phyloP scores from a whole-genome alignment of 2,113 vertebrate genomes.

The Onychostruthus taczanowskii region DNA sequence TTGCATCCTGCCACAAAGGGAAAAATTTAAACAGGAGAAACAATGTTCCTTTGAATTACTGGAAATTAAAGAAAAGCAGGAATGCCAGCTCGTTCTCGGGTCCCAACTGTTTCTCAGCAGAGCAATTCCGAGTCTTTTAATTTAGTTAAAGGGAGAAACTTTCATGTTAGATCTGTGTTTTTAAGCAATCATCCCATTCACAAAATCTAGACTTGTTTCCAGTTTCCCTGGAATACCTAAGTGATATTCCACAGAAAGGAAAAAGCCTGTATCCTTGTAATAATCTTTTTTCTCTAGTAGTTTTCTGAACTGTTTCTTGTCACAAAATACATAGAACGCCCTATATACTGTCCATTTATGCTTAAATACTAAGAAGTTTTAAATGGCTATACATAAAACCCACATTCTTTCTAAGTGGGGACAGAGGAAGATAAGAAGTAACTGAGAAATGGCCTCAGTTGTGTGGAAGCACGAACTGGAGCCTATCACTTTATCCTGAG shows the following conservation, averaged over 20 bases:
- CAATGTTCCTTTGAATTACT: constrained; percentile 45
- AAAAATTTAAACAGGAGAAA: constrained; percentile 23
- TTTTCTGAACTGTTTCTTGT: not conserved
- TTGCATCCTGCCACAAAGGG: constrained; percentile 24
- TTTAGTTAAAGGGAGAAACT: not conserved
- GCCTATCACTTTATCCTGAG: not conserved
- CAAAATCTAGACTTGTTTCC: not conserved
- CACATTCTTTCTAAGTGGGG: not conserved
- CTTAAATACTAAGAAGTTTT: not conserved
- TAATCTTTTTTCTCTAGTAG: not conserved
- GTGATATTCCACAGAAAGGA: not conserved
- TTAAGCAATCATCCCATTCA: not conserved
- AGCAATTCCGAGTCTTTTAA: not conserved
- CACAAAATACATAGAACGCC: not conserved
- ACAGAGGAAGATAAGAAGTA: not conserved
- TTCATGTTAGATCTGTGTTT: not conserved
- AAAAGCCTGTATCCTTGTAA: not conserved
- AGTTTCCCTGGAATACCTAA: not conserved
- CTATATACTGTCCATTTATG: not conserved
- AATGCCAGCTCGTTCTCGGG: not conserved
- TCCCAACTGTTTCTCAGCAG: not conserved
- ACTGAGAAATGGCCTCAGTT: not conserved
- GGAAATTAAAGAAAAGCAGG: constrained; percentile 9
- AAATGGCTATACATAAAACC: not conserved
- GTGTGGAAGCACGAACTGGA: not conserved